Percentiles rank a stretch among this genome's conserved stretches.
Conservation (phyloP, 2,113 vertebrate species). For the Paracanthobrama guichenoti region DNA sequence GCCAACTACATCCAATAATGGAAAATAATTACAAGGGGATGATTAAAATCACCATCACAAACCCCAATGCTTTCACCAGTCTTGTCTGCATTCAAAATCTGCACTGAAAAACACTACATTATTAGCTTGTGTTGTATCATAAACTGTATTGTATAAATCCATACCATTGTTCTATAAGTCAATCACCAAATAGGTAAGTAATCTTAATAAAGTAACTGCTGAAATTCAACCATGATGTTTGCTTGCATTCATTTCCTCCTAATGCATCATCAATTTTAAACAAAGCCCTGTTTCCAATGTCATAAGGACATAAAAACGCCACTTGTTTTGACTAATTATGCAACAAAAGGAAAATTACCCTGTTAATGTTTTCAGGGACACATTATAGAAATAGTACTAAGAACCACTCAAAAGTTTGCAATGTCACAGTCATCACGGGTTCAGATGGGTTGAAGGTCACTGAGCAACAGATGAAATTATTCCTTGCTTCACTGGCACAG, state of each 20-base stretch:
- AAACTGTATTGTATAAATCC: background rate
- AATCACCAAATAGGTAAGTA: background rate
- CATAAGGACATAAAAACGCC: background rate
- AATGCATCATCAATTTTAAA: background rate
- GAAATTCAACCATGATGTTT: background rate
- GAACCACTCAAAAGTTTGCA: background rate
- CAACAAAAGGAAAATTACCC: background rate
- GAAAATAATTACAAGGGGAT: background rate
- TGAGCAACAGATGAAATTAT: background rate
- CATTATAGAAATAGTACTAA: background rate
- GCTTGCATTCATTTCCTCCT: background rate
- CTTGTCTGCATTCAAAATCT: background rate
- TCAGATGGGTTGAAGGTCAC: constrained; percentile 7
- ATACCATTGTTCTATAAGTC: background rate
- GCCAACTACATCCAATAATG: constrained; percentile 10
- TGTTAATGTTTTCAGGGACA: background rate
- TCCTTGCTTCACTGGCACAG: background rate
- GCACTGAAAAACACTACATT: background rate
- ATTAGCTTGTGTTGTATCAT: background rate
- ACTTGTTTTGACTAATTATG: background rate
- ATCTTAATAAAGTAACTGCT: constrained; percentile 3
- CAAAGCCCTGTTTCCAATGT: background rate
- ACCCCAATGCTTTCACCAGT: background rate
- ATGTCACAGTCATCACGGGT: background rate
- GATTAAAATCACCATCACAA: background rate